Base-by-base conservation (phyloP, 1,140 invertebrate genomes). In the Hormaphis cornu region DNA sequence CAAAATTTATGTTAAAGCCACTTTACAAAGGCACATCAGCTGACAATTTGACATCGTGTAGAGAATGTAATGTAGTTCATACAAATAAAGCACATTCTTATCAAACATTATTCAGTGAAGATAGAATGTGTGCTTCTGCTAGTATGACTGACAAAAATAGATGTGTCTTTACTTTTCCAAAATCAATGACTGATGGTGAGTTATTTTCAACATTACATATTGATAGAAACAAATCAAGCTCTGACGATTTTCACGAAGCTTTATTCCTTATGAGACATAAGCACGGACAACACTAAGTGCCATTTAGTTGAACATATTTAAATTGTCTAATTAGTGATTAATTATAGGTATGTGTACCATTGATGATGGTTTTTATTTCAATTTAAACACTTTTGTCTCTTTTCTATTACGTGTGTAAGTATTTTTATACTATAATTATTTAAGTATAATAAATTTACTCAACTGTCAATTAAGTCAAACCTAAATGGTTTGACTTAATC, bases 221-320 rank as follows among this genome's bases (percentile, higher is more conserved):
- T 18, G 81, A 83, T 75, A 82, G 83, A 73, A 81, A 81, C 6
- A 83, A 82, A 74, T 73, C 83, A n/a, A 83, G 81, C 76, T 83
- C 82, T 6, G 83, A 84, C 73, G 82, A 83, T 74, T 84, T 84
- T 74, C 83, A 84, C 73, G 83, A 84, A 75, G 82, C 82, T 16
- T 74, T 84, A 4, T 84, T 84, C 71, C 75, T 84, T 24, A 24
- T 40, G 3, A 48, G 61, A 22, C 42, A 46, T 7, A 66, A 66
- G 14, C 61, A 48, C 2, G 28, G 28, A 20, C 61, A 66, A 33
- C 26, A 48, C 20, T 66, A 66, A 66, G 20, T 66, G 44, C 42
- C 44, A 50, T 66, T 46, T 12, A n/a, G n/a, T n/a, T n/a, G n/a
- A n/a, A 40, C 18, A 9, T 58, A 58, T 24, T 26, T 22, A 22